Conservation (phyloP, 92 coral and sea anemone genomes). For the Phymanthus crucifer region DNA sequence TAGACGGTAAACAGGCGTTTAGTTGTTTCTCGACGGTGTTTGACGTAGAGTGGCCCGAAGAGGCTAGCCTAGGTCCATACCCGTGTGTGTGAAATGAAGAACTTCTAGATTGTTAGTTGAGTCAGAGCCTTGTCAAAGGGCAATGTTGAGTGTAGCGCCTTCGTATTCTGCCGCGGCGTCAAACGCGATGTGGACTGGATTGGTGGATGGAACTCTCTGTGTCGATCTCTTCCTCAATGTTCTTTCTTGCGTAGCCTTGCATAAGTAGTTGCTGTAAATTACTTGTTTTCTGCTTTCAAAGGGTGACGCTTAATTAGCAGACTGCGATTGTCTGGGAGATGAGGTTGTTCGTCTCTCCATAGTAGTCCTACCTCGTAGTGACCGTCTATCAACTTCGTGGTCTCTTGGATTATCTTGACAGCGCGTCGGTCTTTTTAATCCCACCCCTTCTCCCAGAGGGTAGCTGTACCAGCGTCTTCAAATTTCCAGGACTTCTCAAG, state of each 20-base stretch:
- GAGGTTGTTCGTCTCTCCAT: slow-evolving; percentile 45
- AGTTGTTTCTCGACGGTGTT: too few species aligned
- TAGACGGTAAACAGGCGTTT: too few species aligned
- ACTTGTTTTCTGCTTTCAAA: slow-evolving; percentile 16
- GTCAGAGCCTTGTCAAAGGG: too few species aligned
- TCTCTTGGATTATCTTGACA: background rate
- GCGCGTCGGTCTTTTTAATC: background rate
- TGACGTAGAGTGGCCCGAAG: too few species aligned
- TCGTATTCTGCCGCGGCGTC: slow-evolving; percentile 45
- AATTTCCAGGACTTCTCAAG: background rate
- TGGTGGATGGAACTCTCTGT: slow-evolving; percentile 22
- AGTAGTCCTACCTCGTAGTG: slow-evolving; percentile 59
- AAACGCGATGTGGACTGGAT: slow-evolving; percentile 44
- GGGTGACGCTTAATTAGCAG: slow-evolving; percentile 43
- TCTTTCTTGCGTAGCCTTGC: slow-evolving; percentile 42
- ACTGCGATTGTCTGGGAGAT: slow-evolving; percentile 45
- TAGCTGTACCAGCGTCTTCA: background rate
- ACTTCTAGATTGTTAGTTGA: too few species aligned
- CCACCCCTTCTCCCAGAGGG: background rate
- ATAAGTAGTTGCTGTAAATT: slow-evolving; percentile 33
- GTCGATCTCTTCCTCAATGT: slow-evolving; percentile 10
- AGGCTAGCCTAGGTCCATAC: too few species aligned
- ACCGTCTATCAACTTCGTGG: slow-evolving; percentile 6
- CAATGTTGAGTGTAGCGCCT: too few species aligned
- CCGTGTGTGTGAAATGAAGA: too few species aligned